phyloP scores from a whole-genome alignment of 2,888 invertebrate genomes.

The Pseudolycoriella hygida region DNA sequence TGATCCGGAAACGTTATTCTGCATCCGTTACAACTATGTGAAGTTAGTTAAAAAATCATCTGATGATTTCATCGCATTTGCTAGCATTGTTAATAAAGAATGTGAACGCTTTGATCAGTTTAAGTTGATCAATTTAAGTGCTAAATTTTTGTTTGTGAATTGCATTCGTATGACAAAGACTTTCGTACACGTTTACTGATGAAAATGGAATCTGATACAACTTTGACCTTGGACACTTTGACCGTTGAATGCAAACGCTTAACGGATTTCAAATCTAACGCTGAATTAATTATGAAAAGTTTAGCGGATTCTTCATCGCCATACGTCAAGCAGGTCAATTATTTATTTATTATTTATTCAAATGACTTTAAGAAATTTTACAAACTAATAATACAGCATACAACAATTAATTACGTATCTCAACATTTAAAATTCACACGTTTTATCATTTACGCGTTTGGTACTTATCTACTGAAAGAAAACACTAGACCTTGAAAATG shows the following conservation, averaged over 20 bases:
- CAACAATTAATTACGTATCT: no score
- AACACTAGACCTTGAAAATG: no score
- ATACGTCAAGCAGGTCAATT: neutral
- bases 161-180: conserved; percentile 10
- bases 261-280: neutral
- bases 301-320: no score
- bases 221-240: neutral
- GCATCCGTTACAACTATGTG: no score
- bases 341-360: no score
- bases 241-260: neutral
- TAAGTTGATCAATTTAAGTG: conserved; percentile 8
- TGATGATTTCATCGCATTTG: conserved; percentile 10
- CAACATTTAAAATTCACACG: no score
- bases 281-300: no score
- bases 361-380: no score
- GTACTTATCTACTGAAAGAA: no score
- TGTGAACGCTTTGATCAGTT: conserved; percentile 12
- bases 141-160: conserved; percentile 11
- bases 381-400: no score
- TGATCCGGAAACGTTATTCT: no score
- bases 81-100: conserved; percentile 9
- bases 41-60: conserved; percentile 8
- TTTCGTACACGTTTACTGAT: conserved; percentile 10
- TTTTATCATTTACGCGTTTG: no score
- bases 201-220: conserved; percentile 7